These are phyloP conservation scores for Oreochromis niloticus DNA, from an alignment of 2,113 vertebrate genomes.

Conservation along the genomic window DNA sequence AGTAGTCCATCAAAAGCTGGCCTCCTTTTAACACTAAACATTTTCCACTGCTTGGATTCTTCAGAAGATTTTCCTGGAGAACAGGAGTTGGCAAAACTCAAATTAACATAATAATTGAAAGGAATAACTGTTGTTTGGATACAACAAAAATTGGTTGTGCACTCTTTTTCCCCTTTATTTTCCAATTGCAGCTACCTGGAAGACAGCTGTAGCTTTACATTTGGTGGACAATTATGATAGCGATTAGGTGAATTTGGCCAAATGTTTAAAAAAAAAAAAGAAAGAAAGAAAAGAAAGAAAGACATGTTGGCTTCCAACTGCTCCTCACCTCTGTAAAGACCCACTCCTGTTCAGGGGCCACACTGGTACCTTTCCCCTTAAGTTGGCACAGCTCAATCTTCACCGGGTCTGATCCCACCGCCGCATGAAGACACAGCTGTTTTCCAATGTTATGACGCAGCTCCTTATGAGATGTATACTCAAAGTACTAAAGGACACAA, in stretches of 20 bases:
- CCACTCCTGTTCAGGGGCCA: conserved; percentile 83
- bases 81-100: not conserved
- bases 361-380: conserved; percentile 73
- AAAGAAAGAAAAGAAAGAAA: not conserved
- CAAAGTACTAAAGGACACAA: conserved; percentile 83
- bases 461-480: conserved; percentile 84
- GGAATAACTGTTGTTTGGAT: fast-evolving
- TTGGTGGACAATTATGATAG: not conserved
- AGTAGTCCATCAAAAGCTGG: conserved; percentile 71
- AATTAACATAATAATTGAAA: not conserved
- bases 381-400: conserved; percentile 78
- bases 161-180: not conserved
- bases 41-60: conserved; percentile 74
- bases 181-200: not conserved
- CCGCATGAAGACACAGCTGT: conserved; percentile 84
- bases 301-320: fast-evolving
- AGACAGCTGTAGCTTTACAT: fast-evolving
- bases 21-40: conserved; percentile 75
- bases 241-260: not conserved
- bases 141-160: not conserved
- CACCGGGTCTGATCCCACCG: not conserved
- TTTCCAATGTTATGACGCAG: conserved; percentile 90
- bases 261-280: not conserved
- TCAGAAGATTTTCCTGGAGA: conserved; percentile 78
- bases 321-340: conserved; percentile 79